Conservation (phyloP, 2,888 invertebrate species). For the Diarsia dahlii region DNA sequence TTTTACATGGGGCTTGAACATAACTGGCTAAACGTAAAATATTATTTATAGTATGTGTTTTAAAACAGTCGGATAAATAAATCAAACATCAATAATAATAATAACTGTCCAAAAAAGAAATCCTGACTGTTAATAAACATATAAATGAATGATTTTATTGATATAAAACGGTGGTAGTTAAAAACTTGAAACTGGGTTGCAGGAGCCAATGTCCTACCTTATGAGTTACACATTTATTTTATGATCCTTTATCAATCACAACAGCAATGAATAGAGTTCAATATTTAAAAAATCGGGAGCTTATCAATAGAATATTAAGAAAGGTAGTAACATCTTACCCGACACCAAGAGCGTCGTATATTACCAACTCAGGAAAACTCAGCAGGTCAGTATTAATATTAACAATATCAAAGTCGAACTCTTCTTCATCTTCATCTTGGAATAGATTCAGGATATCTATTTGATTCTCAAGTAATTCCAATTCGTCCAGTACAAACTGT, state of each 20-base stretch:
- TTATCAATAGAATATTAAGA: background rate
- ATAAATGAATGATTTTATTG: background rate
- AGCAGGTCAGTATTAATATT: slow-evolving; percentile 82
- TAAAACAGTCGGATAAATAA: background rate
- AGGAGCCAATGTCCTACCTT: background rate
- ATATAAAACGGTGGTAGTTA: background rate
- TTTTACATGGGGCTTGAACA: background rate
- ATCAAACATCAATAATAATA: too few species aligned
- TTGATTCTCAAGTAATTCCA: slow-evolving; percentile 48
- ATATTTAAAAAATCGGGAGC: background rate
- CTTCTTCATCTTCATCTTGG: slow-evolving; percentile 88
- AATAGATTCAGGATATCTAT: slow-evolving; percentile 76
- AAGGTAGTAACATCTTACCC: slow-evolving; percentile 62
- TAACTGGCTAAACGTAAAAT: background rate
- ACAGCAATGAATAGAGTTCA: background rate
- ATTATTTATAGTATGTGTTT: background rate
- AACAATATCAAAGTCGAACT: slow-evolving; percentile 86
- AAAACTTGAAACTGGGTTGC: background rate
- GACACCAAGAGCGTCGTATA: slow-evolving; percentile 46
- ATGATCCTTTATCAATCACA: background rate
- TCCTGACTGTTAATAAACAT: background rate
- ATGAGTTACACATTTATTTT: background rate
- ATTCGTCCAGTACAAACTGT: background rate
- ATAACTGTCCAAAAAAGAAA: too few species aligned
- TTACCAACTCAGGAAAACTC: slow-evolving; percentile 77